These are phyloP conservation scores for Lepidurus packardi DNA, from an alignment of 1,140 invertebrate species.

Conservation along the genomic window DNA sequence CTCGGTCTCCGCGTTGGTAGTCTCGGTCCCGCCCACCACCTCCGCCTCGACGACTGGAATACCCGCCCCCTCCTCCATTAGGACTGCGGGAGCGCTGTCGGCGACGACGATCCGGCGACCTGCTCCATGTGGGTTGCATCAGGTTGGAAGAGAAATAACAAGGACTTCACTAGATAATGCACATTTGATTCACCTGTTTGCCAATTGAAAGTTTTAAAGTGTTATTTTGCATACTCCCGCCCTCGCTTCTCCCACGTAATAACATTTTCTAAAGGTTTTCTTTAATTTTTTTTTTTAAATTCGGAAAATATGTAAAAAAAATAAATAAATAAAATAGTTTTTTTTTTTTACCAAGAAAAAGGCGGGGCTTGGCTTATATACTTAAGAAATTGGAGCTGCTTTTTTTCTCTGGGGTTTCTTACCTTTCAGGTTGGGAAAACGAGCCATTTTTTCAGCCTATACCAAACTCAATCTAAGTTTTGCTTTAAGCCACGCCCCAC, in stretches of 20 bases:
- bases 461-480: neutral
- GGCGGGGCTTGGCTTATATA: too few relatives aligned
- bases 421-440: neutral
- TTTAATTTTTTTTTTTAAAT: too few relatives aligned
- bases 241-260: too few relatives aligned
- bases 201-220: too few relatives aligned
- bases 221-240: too few relatives aligned
- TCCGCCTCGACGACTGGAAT: neutral
- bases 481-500: neutral
- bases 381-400: neutral
- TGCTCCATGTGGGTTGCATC: neutral
- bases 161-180: constrained; percentile 8
- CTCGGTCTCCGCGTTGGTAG: neutral
- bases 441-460: neutral
- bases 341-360: neutral
- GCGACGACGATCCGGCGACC: constrained; percentile 1
- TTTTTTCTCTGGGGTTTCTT: neutral
- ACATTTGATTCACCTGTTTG: neutral
- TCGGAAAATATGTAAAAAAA: neutral
- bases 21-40: constrained; percentile 4
- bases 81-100: constrained; percentile 6
- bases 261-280: too few relatives aligned
- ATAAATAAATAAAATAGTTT: too few relatives aligned
- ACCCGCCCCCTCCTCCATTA: constrained; percentile 12
- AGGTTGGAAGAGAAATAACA: constrained; percentile 5